Conservation (phyloP, 2,797 vertebrate species). For the Channallabes apus region DNA sequence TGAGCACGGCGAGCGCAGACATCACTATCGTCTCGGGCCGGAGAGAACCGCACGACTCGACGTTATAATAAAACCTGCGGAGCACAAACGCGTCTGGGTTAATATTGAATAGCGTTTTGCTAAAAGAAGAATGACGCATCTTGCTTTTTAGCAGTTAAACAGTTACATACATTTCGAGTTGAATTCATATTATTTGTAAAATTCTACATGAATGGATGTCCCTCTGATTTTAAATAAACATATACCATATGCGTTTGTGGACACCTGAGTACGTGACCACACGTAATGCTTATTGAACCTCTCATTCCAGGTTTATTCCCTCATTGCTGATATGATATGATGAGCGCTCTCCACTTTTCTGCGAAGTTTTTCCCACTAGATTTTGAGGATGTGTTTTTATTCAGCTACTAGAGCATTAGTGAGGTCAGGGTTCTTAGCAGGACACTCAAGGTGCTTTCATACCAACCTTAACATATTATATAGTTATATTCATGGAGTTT, state of each 20-base stretch:
- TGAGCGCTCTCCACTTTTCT: not conserved
- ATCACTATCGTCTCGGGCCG: constrained; percentile 95
- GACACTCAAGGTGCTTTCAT: not conserved
- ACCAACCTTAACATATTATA: not conserved
- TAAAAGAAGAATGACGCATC: not conserved
- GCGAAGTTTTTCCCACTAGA: not conserved
- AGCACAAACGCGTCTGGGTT: not conserved
- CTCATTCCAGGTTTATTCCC: not conserved
- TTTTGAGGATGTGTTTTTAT: not conserved
- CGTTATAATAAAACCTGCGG: constrained; percentile 92
- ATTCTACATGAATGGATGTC: not conserved
- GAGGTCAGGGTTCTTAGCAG: not conserved
- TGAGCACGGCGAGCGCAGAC: constrained; percentile 89
- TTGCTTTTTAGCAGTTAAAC: not conserved
- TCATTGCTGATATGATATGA: not conserved
- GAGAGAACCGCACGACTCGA: constrained; percentile 95
- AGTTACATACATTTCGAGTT: not conserved
- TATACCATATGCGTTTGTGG: not conserved
- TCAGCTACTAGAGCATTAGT: not conserved
- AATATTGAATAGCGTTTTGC: not conserved
- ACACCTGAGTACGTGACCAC: not conserved
- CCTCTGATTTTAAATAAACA: not conserved
- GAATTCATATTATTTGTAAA: no score
- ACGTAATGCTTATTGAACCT: not conserved
- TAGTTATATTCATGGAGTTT: not conserved